These are phyloP conservation scores for Oophaga pumilio DNA, from an alignment of 2,113 vertebrate species.

Conservation along the genomic window DNA sequence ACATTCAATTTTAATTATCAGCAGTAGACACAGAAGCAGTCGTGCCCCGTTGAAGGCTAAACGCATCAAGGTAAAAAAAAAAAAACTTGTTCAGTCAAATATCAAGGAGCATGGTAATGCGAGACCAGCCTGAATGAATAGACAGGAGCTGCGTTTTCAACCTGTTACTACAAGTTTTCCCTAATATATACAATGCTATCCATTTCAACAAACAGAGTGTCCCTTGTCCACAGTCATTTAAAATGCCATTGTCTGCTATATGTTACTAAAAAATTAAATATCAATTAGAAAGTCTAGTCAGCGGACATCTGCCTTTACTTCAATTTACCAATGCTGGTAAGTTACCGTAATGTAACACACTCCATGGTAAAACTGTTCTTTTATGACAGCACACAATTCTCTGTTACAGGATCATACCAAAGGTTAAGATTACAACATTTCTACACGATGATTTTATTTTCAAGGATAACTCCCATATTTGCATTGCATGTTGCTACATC, in stretches of 20 bases:
- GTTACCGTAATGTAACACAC: neutral
- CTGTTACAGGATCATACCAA: neutral
- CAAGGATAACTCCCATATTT: too few relatives aligned
- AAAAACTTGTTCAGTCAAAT: conserved; percentile 26
- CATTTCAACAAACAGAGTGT: conserved; percentile 48
- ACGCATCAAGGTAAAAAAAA: conserved; percentile 6
- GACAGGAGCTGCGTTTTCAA: conserved; percentile 48
- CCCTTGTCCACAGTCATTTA: conserved; percentile 50
- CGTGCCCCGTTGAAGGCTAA: conserved; percentile 30
- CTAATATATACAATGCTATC: conserved; percentile 57
- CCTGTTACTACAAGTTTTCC: conserved; percentile 57
- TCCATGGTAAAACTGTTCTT: neutral
- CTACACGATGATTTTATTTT: too few relatives aligned
- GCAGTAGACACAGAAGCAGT: conserved; percentile 31
- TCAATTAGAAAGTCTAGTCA: conserved; percentile 55
- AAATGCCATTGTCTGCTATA: conserved; percentile 54
- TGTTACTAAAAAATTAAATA: conserved; percentile 58
- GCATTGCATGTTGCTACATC: too few relatives aligned
- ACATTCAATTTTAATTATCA: conserved; percentile 46
- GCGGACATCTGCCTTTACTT: conserved; percentile 51
- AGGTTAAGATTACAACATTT: neutral
- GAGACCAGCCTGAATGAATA: conserved; percentile 36
- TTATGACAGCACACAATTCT: neutral
- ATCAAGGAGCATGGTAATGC: conserved; percentile 40
- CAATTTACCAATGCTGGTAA: neutral